Percentiles rank a stretch among this genome's conserved stretches.
Evolutionary conservation across 1,140 invertebrate genomes (phyloP).

Genomic region (Apis cerana): DNA sequence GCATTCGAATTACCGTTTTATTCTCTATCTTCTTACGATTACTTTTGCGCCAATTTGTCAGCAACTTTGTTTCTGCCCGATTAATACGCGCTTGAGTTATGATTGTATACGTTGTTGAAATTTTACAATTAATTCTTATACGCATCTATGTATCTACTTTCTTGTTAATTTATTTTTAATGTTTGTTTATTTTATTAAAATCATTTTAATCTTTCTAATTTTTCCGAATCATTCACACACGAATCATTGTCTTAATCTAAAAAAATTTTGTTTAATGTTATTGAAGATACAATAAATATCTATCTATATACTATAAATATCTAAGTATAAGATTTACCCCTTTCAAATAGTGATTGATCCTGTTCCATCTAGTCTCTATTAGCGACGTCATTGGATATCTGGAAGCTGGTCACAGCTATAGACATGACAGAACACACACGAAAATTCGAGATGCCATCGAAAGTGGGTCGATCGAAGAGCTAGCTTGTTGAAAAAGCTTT

Average conservation of each 20-base stretch:
- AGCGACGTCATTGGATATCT: neutral
- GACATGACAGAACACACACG: conserved; percentile 13
- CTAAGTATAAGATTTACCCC: neutral
- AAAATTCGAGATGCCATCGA: conserved; percentile 54
- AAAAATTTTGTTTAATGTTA: too few relatives aligned
- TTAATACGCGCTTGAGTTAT: neutral
- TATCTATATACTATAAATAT: too few relatives aligned
- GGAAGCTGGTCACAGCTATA: neutral
- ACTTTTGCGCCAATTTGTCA: neutral
- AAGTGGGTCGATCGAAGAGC: conserved; percentile 62
- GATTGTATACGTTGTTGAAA: neutral
- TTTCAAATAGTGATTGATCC: neutral
- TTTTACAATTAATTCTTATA: neutral
- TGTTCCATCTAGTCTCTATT: neutral
- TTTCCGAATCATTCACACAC: too few relatives aligned
- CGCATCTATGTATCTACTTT: too few relatives aligned
- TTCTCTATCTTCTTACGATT: neutral
- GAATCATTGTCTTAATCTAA: too few relatives aligned
- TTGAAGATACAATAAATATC: too few relatives aligned
- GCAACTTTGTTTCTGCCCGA: neutral
- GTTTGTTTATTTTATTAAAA: too few relatives aligned
- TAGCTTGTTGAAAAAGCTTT: conserved; percentile 53
- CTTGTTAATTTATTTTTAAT: too few relatives aligned
- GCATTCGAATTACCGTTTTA: conserved; percentile 58
- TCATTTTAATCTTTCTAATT: too few relatives aligned